phyloP scores from a whole-genome alignment of 2,113 vertebrate genomes.

The Rhodinocichla rosea region DNA sequence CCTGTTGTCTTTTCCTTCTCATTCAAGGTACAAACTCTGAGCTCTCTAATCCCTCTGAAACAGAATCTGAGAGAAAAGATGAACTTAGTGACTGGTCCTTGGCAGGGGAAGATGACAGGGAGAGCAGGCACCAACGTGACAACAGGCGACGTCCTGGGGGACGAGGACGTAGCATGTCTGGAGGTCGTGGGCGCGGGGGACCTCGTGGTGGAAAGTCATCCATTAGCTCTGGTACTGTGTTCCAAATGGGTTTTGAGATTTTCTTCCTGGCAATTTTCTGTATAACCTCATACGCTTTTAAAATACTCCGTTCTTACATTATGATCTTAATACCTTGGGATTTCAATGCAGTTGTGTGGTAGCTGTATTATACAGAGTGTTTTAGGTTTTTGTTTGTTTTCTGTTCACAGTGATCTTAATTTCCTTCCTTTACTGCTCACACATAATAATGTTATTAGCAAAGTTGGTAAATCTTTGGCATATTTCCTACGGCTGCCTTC shows the following conservation, averaged over 20 bases:
- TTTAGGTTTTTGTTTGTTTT: background rate
- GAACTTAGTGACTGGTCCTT: constrained; percentile 97
- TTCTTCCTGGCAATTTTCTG: background rate
- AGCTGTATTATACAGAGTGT: accelerated
- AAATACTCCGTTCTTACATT: background rate
- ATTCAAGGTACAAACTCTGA: constrained; percentile 93
- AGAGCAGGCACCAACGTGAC: constrained; percentile 84
- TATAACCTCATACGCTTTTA: background rate
- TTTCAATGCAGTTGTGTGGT: background rate
- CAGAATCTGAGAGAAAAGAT: constrained; percentile 94
- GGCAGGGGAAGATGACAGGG: constrained; percentile 89
- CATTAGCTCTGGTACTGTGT: constrained; percentile 86
- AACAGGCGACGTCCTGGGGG: constrained; percentile 84
- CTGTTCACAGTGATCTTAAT: background rate
- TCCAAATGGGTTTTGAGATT: background rate
- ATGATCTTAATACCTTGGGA: too few relatives aligned
- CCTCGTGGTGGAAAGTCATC: constrained; percentile 87
- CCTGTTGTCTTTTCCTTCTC: constrained; percentile 11
- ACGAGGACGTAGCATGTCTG: constrained; percentile 83
- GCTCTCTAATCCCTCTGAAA: constrained; percentile 96
- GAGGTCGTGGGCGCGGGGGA: constrained; percentile 85
- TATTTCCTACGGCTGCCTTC: background rate
- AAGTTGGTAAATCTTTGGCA: background rate
- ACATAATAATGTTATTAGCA: background rate
- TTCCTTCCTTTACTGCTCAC: background rate